Percentiles rank a stretch among this genome's conserved stretches.
phyloP scores from a whole-genome alignment of 2,888 invertebrate genomes.

The Mactromeris polynyma region DNA sequence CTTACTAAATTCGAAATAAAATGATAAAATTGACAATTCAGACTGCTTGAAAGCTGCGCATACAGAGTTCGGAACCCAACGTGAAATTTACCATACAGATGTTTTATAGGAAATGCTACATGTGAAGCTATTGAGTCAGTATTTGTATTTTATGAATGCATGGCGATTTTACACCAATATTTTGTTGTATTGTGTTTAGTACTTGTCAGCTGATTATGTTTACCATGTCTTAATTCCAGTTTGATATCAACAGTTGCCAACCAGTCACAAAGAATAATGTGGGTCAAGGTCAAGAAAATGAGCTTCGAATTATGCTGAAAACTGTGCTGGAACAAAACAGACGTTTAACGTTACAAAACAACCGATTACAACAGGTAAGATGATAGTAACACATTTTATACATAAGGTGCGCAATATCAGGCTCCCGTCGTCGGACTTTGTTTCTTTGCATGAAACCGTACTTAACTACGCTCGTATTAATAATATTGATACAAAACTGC shows the following conservation, averaged over 20 bases:
- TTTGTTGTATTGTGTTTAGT: background rate
- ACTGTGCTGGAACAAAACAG: conserved; percentile 55
- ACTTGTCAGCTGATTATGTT: background rate
- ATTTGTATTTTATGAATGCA: background rate
- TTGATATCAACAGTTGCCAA: background rate
- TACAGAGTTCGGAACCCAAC: no score
- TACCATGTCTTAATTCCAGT: background rate
- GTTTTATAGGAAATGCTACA: background rate
- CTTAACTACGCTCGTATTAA: no score
- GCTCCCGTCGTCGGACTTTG: no score
- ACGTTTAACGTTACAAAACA: conserved; percentile 54
- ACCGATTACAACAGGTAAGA: conserved; percentile 57
- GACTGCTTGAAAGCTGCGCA: no score
- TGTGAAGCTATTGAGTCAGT: background rate
- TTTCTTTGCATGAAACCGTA: no score
- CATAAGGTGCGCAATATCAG: no score
- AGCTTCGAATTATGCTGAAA: conserved; percentile 36
- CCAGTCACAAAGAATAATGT: background rate
- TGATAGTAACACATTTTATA: background rate
- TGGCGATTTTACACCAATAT: background rate
- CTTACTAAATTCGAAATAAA: no score
- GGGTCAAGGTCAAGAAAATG: background rate
- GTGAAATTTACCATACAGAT: background rate
- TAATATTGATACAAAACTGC: no score
- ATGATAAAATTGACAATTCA: no score